These are phyloP conservation scores for Parapsyche elsis DNA, from an alignment of 1,140 invertebrate species.

Conservation along the genomic window DNA sequence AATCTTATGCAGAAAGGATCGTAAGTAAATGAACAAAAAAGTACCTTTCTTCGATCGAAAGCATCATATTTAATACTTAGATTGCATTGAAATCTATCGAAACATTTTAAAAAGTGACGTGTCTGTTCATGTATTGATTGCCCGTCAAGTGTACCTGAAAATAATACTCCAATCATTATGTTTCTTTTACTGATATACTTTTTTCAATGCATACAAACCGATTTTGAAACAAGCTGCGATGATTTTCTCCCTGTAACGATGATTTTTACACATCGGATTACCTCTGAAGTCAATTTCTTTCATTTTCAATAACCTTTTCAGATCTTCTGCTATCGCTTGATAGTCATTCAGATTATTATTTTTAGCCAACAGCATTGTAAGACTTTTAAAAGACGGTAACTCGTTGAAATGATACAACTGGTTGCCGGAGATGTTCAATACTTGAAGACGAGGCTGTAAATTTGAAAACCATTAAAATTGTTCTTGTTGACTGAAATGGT, in stretches of 20 bases:
- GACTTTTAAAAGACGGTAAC: slow-evolving; percentile 61
- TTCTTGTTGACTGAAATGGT: not conserved
- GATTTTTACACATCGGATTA: slow-evolving; percentile 71
- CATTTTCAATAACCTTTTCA: slow-evolving; percentile 67
- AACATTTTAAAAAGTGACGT: slow-evolving; percentile 66
- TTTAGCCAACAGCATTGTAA: slow-evolving; percentile 65
- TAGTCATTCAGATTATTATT: slow-evolving; percentile 66
- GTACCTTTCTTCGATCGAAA: not conserved
- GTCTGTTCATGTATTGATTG: slow-evolving; percentile 65
- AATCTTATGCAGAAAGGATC: not conserved
- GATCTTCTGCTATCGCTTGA: slow-evolving; percentile 64
- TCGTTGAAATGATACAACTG: slow-evolving; percentile 63
- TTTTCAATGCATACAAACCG: slow-evolving; percentile 61
- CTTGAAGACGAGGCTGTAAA: slow-evolving; percentile 62
- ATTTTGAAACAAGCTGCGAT: slow-evolving; percentile 71
- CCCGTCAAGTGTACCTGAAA: slow-evolving; percentile 64
- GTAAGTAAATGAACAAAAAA: not conserved
- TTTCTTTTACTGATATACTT: slow-evolving; percentile 27
- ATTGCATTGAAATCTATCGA: slow-evolving; percentile 61
- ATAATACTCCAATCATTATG: slow-evolving; percentile 40
- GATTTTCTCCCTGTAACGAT: slow-evolving; percentile 73
- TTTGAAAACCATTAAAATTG: slow-evolving; percentile 43
- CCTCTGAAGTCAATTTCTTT: slow-evolving; percentile 69
- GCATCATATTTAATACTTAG: not conserved
- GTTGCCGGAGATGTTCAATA: slow-evolving; percentile 68